Evolutionary conservation across 2,888 invertebrate genomes (phyloP), one percentile per base, ranked within the genome.

Genomic region (Drosophila macrospina): DNA sequence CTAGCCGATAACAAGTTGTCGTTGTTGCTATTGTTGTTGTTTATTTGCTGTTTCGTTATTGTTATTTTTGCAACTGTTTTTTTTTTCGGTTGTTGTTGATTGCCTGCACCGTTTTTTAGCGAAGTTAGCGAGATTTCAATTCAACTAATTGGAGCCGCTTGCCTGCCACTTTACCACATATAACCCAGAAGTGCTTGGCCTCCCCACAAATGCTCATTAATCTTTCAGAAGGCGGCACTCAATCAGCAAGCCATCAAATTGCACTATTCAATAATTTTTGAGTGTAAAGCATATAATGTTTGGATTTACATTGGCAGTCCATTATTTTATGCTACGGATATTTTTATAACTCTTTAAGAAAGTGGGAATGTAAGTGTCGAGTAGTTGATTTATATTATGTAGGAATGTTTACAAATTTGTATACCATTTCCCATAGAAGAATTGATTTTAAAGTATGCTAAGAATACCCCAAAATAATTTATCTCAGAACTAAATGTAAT

Each of bases 1-100:
- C 74, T 69, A 32, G 52, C 61, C 74, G 68, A 60, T 70, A 66
- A 61, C 78, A 81, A 81, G 78, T 78, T 78, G 34, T 37, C 34
- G 47, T 60, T 63, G 45, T 45, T 39, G 47, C 57, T 63, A 41
- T 45, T 39, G 52, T 41, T 45, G 51, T 6, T 20, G 30, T 20
- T 54, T 59, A 1, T 2, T 28, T 28, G 3, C 26, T 28, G 28
- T 28, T 20, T 45, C 50, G 70, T 30, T 50, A 32, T 55, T 61
- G 48, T 50, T 57, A 42, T 30, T 51, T 47, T 5, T 28, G 47
- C 16, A 55, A 62, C 39, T 48, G 68, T 11, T 37, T 32, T 37
- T 37, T 65, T 41, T 36, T n/a, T n/a, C n/a, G n/a, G n/a, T n/a
- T 65, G 69, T 64, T 67, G 54, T 44, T 57, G 60, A 45, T 65